Evolutionary conservation across 2,113 vertebrate species (phyloP).

Genomic region (Alaudala cheleensis): DNA sequence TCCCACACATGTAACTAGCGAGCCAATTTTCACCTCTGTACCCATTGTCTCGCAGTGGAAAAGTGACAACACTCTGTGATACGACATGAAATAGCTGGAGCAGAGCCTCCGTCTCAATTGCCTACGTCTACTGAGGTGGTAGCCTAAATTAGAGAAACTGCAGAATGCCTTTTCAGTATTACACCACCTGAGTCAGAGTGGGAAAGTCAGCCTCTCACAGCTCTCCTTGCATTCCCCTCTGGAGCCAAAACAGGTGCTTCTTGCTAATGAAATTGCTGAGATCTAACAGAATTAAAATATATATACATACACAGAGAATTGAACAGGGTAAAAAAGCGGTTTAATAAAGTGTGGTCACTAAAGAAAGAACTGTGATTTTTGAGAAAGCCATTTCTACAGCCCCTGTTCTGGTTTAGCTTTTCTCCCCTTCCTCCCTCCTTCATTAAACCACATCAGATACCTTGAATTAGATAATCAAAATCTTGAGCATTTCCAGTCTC

Average conservation of each 20-base stretch:
- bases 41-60: background rate
- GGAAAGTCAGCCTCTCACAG: background rate
- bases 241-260: background rate
- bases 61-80: background rate
- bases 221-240: background rate
- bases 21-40: background rate
- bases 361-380: background rate
- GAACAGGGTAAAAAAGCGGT: background rate
- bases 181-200: background rate
- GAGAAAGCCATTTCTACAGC: background rate
- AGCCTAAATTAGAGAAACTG: background rate
- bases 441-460: background rate
- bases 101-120: background rate
- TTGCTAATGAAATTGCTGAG: background rate
- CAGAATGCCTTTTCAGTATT: background rate
- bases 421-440: background rate
- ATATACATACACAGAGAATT: background rate
- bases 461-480: background rate
- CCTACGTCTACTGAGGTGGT: background rate
- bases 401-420: background rate
- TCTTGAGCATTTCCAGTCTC: background rate
- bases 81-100: background rate
- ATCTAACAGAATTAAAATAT: background rate
- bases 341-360: background rate
- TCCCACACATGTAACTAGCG: accelerated